A percentile compares a stretch with the other conserved stretches of the same genome.
These are phyloP conservation scores for Hypanus sabinus DNA, from an alignment of 2,113 vertebrate species.

Conservation along the genomic window DNA sequence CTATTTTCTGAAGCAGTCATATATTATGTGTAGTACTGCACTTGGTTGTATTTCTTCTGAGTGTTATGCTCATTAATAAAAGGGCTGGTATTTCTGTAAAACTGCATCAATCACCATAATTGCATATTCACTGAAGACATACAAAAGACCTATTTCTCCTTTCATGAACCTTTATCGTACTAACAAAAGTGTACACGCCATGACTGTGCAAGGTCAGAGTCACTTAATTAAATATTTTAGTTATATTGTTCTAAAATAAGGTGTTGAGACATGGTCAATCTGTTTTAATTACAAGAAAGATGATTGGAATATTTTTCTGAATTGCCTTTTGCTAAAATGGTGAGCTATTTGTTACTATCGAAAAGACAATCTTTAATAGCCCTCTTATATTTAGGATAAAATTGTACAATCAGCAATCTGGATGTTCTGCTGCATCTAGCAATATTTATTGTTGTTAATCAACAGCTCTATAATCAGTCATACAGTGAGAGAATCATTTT, in stretches of 20 bases:
- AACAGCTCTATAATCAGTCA: constrained; percentile 19
- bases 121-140: constrained; percentile 22
- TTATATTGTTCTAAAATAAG: neutral
- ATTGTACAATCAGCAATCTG: neutral
- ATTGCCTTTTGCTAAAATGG: constrained; percentile 10
- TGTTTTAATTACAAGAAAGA: constrained; percentile 23
- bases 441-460: constrained; percentile 33
- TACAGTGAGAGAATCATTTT: neutral
- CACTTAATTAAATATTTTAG: constrained; percentile 36
- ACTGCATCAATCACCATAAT: constrained; percentile 7
- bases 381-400: neutral
- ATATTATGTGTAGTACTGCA: neutral
- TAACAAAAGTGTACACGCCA: neutral
- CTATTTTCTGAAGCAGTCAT: neutral
- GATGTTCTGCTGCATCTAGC: neutral
- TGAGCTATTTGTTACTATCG: neutral
- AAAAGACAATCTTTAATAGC: neutral
- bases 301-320: constrained; percentile 21
- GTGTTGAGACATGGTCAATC: neutral
- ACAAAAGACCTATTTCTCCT: constrained; percentile 22
- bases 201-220: neutral
- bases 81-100: neutral
- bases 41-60: neutral
- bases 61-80: constrained; percentile 12
- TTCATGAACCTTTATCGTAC: constrained; percentile 15